These are phyloP conservation scores for Onychomys arenicola DNA, from an alignment of 2,797 vertebrate genomes.

Conservation along the genomic window DNA sequence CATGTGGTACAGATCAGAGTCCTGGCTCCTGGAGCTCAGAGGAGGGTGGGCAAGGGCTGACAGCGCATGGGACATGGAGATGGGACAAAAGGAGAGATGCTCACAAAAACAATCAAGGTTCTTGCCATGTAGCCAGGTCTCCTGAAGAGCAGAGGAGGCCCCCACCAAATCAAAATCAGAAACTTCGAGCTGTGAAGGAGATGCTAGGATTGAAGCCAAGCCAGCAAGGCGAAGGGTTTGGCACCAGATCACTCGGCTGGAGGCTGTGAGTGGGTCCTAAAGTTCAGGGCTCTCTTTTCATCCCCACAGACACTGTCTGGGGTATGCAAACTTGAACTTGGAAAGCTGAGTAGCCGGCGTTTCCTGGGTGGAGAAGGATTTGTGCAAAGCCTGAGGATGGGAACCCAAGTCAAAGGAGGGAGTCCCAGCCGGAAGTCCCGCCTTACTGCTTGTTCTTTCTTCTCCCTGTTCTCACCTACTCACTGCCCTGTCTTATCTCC, in stretches of 20 bases:
- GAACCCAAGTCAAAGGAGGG: no score
- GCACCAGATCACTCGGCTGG: neutral
- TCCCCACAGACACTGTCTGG: neutral
- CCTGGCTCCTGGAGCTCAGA: neutral
- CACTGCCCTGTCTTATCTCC: neutral
- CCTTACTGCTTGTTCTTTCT: rapidly evolving
- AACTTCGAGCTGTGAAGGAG: rapidly evolving
- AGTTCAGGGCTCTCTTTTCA: neutral
- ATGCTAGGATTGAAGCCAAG: rapidly evolving
- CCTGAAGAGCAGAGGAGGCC: neutral
- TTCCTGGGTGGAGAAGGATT: neutral
- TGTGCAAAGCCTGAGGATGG: neutral
- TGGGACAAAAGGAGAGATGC: neutral
- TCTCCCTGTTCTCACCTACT: neutral
- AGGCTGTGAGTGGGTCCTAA: rapidly evolving
- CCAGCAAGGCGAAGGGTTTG: neutral
- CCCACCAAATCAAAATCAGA: neutral
- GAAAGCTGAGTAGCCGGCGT: neutral
- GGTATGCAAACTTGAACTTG: neutral
- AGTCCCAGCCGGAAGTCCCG: neutral
- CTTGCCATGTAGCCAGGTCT: rapidly evolving
- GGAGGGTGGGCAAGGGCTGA: neutral
- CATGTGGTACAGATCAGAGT: neutral
- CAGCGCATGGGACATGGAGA: neutral
- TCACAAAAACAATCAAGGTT: rapidly evolving